Conservation (phyloP, 1,140 invertebrate genomes). For the Ericerus pela region DNA sequence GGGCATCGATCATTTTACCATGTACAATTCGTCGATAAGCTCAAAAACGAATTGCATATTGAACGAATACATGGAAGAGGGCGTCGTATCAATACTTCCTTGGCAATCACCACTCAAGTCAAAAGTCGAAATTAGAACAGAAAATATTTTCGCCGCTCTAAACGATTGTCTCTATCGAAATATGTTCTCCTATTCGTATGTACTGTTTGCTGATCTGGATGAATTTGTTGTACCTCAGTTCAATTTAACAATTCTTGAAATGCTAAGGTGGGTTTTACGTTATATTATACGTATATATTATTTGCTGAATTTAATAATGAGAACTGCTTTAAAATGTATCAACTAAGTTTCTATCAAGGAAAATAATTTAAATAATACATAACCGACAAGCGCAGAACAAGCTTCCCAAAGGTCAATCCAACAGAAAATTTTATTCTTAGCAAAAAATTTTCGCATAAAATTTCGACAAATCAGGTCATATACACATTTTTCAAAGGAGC, state of each 20-base stretch:
- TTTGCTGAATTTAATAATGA: neutral
- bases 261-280: too few species aligned
- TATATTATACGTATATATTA: too few species aligned
- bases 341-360: neutral
- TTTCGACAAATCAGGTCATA: too few species aligned
- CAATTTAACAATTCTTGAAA: conserved; percentile 52
- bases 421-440: too few species aligned
- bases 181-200: conserved; percentile 64
- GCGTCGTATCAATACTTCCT: conserved; percentile 54
- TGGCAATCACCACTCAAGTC: conserved; percentile 82
- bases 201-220: conserved; percentile 76
- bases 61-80: conserved; percentile 44
- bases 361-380: too few species aligned
- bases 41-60: conserved; percentile 58
- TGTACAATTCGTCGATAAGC: conserved; percentile 84
- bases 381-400: too few species aligned
- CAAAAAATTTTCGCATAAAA: too few species aligned
- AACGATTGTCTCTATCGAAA: conserved; percentile 87
- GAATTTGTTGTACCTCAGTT: conserved; percentile 75
- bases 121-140: conserved; percentile 80
- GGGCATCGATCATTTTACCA: conserved; percentile 74
- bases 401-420: too few species aligned
- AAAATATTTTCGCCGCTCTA: conserved; percentile 77
- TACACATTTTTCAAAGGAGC: too few species aligned
- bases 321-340: neutral